Evolutionary conservation across 92 coral and sea anemone species (phyloP).

Genomic region (Desmophyllum pertusum): DNA sequence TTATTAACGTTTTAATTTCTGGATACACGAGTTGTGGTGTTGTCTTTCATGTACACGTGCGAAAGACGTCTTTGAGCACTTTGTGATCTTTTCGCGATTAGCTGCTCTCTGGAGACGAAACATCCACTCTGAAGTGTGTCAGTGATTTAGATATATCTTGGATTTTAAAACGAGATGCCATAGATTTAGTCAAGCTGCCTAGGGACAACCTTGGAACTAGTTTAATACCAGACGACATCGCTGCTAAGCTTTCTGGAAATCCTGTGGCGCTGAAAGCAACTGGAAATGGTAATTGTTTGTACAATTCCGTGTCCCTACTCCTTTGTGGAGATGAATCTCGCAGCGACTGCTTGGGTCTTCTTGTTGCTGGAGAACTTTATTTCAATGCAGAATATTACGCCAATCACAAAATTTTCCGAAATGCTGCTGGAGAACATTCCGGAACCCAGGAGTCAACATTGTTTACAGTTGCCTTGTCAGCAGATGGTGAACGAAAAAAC

Average conservation of each 20-base stretch:
- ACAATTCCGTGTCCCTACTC: slow-evolving; percentile 34
- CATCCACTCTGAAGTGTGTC: neutral
- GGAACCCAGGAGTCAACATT: slow-evolving; percentile 17
- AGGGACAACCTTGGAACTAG: slow-evolving; percentile 16
- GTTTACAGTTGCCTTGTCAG: slow-evolving; percentile 46
- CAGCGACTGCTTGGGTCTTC: slow-evolving; percentile 25
- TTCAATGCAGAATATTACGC: slow-evolving; percentile 42
- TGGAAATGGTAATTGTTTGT: slow-evolving; percentile 47
- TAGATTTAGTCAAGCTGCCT: slow-evolving; percentile 7
- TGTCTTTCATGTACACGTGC: neutral
- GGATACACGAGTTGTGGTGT: slow-evolving; percentile 16
- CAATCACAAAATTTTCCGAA: slow-evolving; percentile 27
- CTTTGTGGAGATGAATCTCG: slow-evolving; percentile 43
- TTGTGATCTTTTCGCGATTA: slow-evolving; percentile 13
- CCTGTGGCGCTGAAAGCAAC: slow-evolving; percentile 39
- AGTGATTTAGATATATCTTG: slow-evolving; percentile 1
- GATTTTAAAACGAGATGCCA: neutral
- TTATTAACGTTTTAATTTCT: neutral
- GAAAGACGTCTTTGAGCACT: slow-evolving; percentile 11
- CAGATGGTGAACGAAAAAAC: slow-evolving; percentile 29
- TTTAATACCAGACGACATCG: slow-evolving; percentile 21
- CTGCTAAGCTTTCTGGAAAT: neutral
- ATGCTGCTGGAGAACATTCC: neutral
- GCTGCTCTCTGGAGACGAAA: slow-evolving; percentile 23
- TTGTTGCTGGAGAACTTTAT: slow-evolving; percentile 36